phyloP scores from a whole-genome alignment of 2,113 vertebrate species.

The Agapornis roseicollis region DNA sequence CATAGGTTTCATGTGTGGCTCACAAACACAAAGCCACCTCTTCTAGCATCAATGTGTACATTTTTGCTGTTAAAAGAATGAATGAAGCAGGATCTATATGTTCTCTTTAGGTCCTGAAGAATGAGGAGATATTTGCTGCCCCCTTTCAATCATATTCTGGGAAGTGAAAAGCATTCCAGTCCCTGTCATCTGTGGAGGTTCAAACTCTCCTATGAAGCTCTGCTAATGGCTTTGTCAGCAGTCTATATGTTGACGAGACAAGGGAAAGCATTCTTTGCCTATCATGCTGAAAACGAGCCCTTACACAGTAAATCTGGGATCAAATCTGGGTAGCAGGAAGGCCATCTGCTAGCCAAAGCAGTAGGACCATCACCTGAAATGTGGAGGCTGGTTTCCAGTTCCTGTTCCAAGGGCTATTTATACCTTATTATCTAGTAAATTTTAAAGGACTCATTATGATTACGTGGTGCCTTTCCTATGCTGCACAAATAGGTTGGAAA shows the following conservation, averaged over 20 bases:
- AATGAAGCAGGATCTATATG: not conserved
- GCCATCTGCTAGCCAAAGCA: not conserved
- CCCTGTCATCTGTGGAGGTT: not conserved
- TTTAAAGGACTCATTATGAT: not conserved
- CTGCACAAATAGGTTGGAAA: not conserved
- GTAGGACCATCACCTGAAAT: not conserved
- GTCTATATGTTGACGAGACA: slow-evolving; percentile 13
- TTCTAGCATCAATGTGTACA: not conserved
- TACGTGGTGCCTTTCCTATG: not conserved
- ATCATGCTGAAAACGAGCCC: not conserved
- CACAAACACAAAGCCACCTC: not conserved
- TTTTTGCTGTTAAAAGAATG: not conserved
- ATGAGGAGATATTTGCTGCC: not conserved
- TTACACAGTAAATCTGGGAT: not conserved
- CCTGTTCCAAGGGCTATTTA: slow-evolving; percentile 46
- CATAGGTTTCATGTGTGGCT: not conserved
- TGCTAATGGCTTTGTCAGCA: slow-evolving; percentile 48
- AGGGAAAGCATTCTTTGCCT: not conserved
- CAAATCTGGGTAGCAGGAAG: slow-evolving; percentile 18
- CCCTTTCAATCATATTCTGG: not conserved
- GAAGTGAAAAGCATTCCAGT: not conserved
- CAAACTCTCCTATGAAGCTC: not conserved
- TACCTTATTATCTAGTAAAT: not conserved
- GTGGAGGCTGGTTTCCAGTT: not conserved
- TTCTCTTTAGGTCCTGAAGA: not conserved